These are phyloP conservation scores for Anneissia japonica DNA, from an alignment of 35 echinoderm and acorn worm genomes.

Conservation along the genomic window DNA sequence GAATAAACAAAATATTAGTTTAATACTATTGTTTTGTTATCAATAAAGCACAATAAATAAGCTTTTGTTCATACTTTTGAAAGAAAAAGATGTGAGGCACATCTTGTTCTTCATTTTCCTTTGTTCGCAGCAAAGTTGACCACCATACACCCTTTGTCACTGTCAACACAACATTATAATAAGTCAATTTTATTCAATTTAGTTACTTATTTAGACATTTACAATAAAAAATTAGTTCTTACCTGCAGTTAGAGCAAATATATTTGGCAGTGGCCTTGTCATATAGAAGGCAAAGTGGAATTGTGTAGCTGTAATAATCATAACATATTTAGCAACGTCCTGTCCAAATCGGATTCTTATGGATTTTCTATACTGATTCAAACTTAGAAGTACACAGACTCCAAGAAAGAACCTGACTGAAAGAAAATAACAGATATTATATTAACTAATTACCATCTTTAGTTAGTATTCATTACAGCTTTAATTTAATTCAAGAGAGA, in stretches of 20 bases:
- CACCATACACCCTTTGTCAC: too few species aligned
- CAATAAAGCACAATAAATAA: neutral
- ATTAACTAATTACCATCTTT: neutral
- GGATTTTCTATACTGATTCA: constrained; percentile 40
- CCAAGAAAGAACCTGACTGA: constrained; percentile 73
- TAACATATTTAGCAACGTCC: constrained; percentile 55
- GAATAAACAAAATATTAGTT: neutral
- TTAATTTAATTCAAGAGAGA: neutral
- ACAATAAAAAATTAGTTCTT: neutral
- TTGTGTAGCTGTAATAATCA: constrained; percentile 78
- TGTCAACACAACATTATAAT: neutral
- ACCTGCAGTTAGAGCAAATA: constrained; percentile 88
- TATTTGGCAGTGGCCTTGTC: constrained; percentile 76
- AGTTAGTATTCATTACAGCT: neutral
- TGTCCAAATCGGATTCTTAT: constrained; percentile 64
- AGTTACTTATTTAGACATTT: neutral
- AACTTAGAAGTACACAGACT: constrained; percentile 49
- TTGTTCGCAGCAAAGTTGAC: too few species aligned
- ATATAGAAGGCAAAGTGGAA: constrained; percentile 93
- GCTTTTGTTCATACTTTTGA: too few species aligned
- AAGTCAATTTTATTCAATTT: neutral
- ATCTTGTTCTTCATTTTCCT: too few species aligned
- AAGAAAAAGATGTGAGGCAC: too few species aligned
- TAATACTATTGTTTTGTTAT: neutral
- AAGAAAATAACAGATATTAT: constrained; percentile 6